phyloP scores from a whole-genome alignment of 2,888 invertebrate species.

The Ophonus ardosiacus region DNA sequence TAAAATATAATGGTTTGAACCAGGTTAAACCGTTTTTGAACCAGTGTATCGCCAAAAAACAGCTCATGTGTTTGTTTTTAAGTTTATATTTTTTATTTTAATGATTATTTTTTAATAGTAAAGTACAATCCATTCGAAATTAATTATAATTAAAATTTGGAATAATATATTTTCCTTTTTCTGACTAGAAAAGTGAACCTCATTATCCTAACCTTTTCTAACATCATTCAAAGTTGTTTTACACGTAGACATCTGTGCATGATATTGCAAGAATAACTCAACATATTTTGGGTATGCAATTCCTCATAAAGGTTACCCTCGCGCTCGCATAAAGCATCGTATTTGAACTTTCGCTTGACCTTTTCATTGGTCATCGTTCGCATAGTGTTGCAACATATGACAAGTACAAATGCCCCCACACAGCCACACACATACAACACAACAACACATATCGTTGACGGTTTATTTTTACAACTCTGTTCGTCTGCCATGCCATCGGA shows the following conservation, averaged over 20 bases:
- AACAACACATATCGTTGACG: conserved; percentile 26
- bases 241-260: too few species aligned
- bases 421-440: background rate
- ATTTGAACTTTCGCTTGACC: conserved; percentile 40
- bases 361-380: conserved; percentile 23
- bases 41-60: too few species aligned
- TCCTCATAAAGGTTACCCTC: background rate
- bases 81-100: too few species aligned
- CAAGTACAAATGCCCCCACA: conserved; percentile 13
- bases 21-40: too few species aligned
- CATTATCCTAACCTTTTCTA: background rate
- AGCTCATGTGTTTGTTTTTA: too few species aligned
- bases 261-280: background rate
- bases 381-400: conserved; percentile 19
- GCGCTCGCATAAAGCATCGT: background rate
- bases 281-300: background rate
- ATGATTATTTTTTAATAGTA: too few species aligned
- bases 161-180: too few species aligned
- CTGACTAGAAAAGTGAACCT: too few species aligned
- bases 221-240: too few species aligned
- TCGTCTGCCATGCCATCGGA: conserved; percentile 35
- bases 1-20: too few species aligned
- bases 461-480: conserved; percentile 52
- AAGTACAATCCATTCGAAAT: too few species aligned
- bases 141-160: too few species aligned